Evolutionary conservation across 2,797 vertebrate genomes (phyloP), one percentile per base, ranked within the genome.

Genomic region (Eulemur coronatus): DNA sequence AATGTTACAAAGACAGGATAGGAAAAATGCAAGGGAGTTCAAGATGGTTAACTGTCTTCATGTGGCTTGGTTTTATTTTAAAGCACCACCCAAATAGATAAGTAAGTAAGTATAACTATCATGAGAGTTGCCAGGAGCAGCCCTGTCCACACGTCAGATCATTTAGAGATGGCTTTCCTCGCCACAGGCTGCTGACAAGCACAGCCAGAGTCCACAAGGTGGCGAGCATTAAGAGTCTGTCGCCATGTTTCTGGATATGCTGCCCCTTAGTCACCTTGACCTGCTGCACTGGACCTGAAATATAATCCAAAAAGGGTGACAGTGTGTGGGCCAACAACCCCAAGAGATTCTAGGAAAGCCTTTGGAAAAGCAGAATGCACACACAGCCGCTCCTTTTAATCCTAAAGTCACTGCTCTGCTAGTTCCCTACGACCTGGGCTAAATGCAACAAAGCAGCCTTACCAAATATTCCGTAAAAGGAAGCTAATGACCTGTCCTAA

Each of bases 1-100:
- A 70, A 80, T 38, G 41, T 92, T 72, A 86, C 28, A 73, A 93
- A 89, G 30, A 84, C 8, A 85, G 30, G 15, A 80, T 38, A 13
- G n/a, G 24, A 57, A 92, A 91, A 79, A 91, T 38, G 26, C 30
- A 81, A 79, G 84, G 82, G 50, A 84, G 93, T 89, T 79, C 46
- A 86, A 80, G 67, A 89, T 46, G 28, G 38, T n/a, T 91, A 94
- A 82, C 43, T 89, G 46, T 86, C 65, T 90, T 89, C 67, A 91
- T 78, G 50, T 85, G 38, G 46, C 43, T 82, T 35, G 38, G 72
- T 94, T 94, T 92, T 69, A 76, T 59, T 87, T 84, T 70, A 86
- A 93, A 89, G 85, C 24, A 69, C 3, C 4, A 65, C 5, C 70
- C 61, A 55, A 57, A 70, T n/a, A 41, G 59, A 26, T 13, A 28